Conservation (phyloP, 1,140 invertebrate species). For the Yoshiicerus persimilis region DNA sequence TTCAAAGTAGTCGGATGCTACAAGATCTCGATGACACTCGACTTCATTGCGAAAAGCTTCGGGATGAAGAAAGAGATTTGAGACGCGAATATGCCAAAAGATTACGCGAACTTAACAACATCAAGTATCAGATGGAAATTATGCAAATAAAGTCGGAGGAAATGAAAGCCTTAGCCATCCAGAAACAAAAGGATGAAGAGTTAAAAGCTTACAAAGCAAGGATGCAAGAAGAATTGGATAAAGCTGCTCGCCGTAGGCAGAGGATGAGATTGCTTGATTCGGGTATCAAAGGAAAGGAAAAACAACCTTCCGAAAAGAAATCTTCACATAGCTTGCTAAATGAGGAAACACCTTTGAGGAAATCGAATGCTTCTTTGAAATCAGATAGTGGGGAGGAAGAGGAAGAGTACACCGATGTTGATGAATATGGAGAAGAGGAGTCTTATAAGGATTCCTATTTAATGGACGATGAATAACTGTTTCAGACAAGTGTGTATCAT, state of each 20-base stretch:
- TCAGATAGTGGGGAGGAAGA: not conserved
- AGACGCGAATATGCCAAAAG: not conserved
- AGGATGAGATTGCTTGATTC: not conserved
- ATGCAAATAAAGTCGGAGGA: not conserved
- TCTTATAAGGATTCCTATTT: not conserved
- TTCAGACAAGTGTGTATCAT: too few species aligned
- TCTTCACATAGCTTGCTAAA: not conserved
- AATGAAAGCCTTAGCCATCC: not conserved
- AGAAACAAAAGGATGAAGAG: not conserved
- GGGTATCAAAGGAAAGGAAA: not conserved
- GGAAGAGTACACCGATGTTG: not conserved
- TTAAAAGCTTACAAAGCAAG: not conserved
- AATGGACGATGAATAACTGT: not conserved
- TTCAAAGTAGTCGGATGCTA: not conserved
- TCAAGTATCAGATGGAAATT: not conserved
- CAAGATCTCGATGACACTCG: not conserved
- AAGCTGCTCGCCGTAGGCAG: not conserved
- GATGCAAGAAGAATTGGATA: not conserved
- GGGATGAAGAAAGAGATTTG: not conserved
- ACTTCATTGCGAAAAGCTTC: not conserved
- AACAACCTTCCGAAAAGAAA: not conserved
- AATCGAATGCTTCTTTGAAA: not conserved
- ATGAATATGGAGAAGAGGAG: not conserved
- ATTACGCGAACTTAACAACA: not conserved
- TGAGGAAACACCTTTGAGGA: not conserved